phyloP scores from a whole-genome alignment of 1,140 invertebrate genomes.

The Daktulosphaira vitifoliae region DNA sequence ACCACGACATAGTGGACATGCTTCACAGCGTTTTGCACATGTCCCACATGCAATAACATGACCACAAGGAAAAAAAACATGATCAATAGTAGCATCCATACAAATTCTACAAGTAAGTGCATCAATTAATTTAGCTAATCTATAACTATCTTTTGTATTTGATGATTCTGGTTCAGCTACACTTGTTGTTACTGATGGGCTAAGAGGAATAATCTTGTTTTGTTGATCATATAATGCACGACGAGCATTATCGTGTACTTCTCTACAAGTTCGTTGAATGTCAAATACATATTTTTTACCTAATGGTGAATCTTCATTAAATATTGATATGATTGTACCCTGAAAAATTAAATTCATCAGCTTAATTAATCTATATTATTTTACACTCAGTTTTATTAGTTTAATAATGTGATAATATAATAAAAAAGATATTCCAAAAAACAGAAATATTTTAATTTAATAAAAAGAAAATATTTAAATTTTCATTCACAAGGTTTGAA shows the following conservation, averaged over 20 bases:
- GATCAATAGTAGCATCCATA: conserved; percentile 69
- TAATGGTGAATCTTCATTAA: conserved; percentile 76
- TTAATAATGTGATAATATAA: too few species aligned
- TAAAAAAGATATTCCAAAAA: too few species aligned
- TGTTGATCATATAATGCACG: conserved; percentile 59
- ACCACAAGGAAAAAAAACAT: conserved; percentile 71
- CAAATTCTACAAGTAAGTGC: conserved; percentile 70
- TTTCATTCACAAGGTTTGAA: too few species aligned
- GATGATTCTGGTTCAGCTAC: conserved; percentile 28
- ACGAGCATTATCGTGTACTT: conserved; percentile 77
- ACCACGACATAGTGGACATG: conserved; percentile 67
- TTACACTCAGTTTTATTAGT: too few species aligned
- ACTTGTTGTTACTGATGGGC: conserved; percentile 42
- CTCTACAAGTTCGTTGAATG: conserved; percentile 72
- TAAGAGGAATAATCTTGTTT: conserved; percentile 42
- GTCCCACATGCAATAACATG: conserved; percentile 68
- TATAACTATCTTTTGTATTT: conserved; percentile 45
- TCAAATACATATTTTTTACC: conserved; percentile 85
- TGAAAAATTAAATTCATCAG: too few species aligned
- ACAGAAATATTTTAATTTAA: too few species aligned
- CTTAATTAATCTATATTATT: too few species aligned
- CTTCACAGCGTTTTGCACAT: conserved; percentile 61
- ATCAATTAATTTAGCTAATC: conserved; percentile 52
- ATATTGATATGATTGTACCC: conserved; percentile 83
- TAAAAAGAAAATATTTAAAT: too few species aligned